These are phyloP conservation scores for Drosophila nigritarsus DNA, from an alignment of 2,888 invertebrate species.

Conservation along the genomic window DNA sequence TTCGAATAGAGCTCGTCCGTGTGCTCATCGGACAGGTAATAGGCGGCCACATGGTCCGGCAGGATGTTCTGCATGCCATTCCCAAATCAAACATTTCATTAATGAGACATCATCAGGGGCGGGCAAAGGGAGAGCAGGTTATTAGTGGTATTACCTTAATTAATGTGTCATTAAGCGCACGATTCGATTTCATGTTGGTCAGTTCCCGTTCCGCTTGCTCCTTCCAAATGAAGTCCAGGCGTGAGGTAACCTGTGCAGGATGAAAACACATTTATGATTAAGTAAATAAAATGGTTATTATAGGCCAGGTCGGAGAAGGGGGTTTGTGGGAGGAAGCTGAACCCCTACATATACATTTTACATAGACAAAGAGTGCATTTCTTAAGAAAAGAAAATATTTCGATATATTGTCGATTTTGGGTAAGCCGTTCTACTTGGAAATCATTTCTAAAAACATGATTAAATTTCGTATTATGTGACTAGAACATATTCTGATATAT, in stretches of 20 bases:
- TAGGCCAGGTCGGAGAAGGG: neutral
- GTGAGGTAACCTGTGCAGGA: conserved; percentile 92
- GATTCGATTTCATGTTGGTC: conserved; percentile 96
- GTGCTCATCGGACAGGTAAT: conserved; percentile 94
- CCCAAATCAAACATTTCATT: conserved; percentile 56
- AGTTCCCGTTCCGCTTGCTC: conserved; percentile 97
- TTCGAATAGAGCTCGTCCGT: conserved; percentile 85
- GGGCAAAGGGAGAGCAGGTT: neutral
- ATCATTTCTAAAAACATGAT: neutral
- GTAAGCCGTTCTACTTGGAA: too few species aligned
- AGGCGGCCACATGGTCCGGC: conserved; percentile 97
- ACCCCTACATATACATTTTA: too few species aligned
- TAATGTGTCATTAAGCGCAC: conserved; percentile 89
- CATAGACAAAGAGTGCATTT: too few species aligned
- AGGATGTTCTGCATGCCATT: conserved; percentile 91
- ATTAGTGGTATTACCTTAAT: conserved; percentile 80
- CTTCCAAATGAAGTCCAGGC: conserved; percentile 98
- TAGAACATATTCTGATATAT: neutral
- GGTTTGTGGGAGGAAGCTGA: too few species aligned
- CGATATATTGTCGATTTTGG: too few species aligned
- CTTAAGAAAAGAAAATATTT: too few species aligned
- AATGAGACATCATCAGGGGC: conserved; percentile 36
- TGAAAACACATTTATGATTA: conserved; percentile 11
- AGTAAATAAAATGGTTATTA: neutral
- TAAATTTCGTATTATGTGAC: too few species aligned